Evolutionary conservation across 2,888 invertebrate genomes (phyloP).

Genomic region (Trachelus troglodyta): DNA sequence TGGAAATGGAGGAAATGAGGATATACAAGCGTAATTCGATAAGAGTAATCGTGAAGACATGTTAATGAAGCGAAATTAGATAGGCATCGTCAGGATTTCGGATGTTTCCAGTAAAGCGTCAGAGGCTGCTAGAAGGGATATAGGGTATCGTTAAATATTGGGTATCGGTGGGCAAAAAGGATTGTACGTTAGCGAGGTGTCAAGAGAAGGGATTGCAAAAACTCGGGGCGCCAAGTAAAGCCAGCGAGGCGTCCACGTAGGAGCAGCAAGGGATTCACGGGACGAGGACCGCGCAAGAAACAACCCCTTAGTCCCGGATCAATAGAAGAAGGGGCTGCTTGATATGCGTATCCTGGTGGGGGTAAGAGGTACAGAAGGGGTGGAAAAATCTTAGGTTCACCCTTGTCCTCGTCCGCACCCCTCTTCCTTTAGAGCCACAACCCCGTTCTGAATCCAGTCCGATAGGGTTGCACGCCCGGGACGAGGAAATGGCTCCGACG

Average conservation of each 20-base stretch:
- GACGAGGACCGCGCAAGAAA: constrained; percentile 51
- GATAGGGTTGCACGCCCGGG: constrained; percentile 21
- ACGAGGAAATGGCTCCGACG: constrained; percentile 12
- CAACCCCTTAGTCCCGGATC: constrained; percentile 60
- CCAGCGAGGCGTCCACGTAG: constrained; percentile 23
- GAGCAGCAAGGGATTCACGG: constrained; percentile 15
- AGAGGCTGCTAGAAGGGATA: neutral
- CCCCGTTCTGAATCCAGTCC: neutral
- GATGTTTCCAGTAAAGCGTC: neutral
- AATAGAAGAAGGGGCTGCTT: constrained; percentile 60
- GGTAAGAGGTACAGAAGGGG: constrained; percentile 40
- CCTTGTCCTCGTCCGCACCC: constrained; percentile 11
- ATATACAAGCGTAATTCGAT: neutral
- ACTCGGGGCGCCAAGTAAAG: constrained; percentile 18
- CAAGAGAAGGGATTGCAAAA: neutral
- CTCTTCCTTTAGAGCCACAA: neutral
- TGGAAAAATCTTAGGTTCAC: constrained; percentile 60
- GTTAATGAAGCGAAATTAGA: neutral
- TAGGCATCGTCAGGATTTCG: neutral
- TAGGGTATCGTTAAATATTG: neutral
- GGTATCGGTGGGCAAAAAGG: neutral
- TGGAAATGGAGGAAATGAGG: neutral
- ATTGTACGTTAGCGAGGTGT: neutral
- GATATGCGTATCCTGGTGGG: constrained; percentile 40
- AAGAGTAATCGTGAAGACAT: neutral